These are phyloP conservation scores for Latrodectus hesperus DNA, from an alignment of 2,888 invertebrate genomes.

Conservation along the genomic window DNA sequence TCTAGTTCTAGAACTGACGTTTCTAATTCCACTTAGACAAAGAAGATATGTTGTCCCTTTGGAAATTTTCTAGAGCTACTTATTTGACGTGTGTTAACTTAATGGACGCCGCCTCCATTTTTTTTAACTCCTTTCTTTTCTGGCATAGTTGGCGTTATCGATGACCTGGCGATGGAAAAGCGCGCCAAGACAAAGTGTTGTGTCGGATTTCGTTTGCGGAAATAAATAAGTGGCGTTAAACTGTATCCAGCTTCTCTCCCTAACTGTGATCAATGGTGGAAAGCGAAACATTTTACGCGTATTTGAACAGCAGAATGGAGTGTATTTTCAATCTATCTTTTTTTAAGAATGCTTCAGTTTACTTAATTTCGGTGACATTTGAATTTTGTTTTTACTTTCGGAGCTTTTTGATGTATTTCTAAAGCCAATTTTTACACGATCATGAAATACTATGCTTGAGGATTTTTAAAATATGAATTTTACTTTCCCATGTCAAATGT, in stretches of 20 bases:
- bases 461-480: too few relatives aligned
- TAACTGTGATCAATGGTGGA: conserved; percentile 40
- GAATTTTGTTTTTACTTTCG: too few relatives aligned
- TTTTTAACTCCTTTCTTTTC: not conserved
- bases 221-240: conserved; percentile 11
- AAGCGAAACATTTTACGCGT: conserved; percentile 38
- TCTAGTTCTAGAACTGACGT: conserved; percentile 41
- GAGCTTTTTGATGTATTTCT: too few relatives aligned
- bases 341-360: too few relatives aligned
- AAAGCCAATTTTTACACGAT: too few relatives aligned
- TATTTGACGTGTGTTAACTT: conserved; percentile 54
- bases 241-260: conserved; percentile 14
- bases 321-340: too few relatives aligned
- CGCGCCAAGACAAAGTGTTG: conserved; percentile 25
- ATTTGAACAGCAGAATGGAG: conserved; percentile 20
- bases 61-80: not conserved
- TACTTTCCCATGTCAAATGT: too few relatives aligned
- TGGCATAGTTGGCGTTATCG: conserved; percentile 11
- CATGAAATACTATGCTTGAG: too few relatives aligned
- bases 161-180: conserved; percentile 14
- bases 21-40: conserved; percentile 61
- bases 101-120: conserved; percentile 15
- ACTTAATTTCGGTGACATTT: too few relatives aligned
- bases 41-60: conserved; percentile 48
- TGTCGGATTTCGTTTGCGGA: conserved; percentile 40